Base-by-base conservation (phyloP, 2,797 vertebrate species). In the Onychomys leucogaster region DNA sequence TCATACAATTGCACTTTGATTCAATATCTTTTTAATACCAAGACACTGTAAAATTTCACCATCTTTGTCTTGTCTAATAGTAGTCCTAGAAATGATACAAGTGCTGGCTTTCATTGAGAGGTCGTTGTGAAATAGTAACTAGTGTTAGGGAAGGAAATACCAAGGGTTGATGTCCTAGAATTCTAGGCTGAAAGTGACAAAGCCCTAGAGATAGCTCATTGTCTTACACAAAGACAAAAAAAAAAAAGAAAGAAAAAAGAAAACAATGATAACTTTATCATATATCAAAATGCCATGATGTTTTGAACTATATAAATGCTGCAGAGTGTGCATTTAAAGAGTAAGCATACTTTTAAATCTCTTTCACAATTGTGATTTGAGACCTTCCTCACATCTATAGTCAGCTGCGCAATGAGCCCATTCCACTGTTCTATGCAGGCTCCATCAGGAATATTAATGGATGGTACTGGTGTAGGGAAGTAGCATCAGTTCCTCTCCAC, bases 1-100 rank as follows among this genome's bases (percentile, higher is more conserved):
- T 69, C 46, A 94, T 63, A 32, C 84, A 49, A 87, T 88, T 29
- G 76, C 46, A 96, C 34, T 80, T 94, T 91, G 41, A 37, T 84
- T 83, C 77, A 59, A 17, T 46, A 46, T 14, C 9, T 6, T 43
- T 52, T 86, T 13, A 95, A 82, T 87, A 69, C n/a, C n/a, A 87
- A 95, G 55, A 12, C 13, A 65, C 29, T 84, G 0, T 49, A 49
- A 81, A 91, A 93, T 89, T 6, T 59, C 21, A 6, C 57, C 57
- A 59, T 59, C 57, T 59, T 8, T 57, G 55, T 21, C 16, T 76
- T 88, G 10, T 49, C 34, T 96, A 65, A 67, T 67, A 52, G 5
- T 89, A 65, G 77, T 78, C 8, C 21, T 78, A 19, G 37, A 86
- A 94, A 77, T 69, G 32, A 14, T 89, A 16, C 8, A 89, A 85